Evolutionary conservation across 2,113 vertebrate genomes (phyloP), one percentile per base, ranked within the genome.

Genomic region (Orycteropus afer): DNA sequence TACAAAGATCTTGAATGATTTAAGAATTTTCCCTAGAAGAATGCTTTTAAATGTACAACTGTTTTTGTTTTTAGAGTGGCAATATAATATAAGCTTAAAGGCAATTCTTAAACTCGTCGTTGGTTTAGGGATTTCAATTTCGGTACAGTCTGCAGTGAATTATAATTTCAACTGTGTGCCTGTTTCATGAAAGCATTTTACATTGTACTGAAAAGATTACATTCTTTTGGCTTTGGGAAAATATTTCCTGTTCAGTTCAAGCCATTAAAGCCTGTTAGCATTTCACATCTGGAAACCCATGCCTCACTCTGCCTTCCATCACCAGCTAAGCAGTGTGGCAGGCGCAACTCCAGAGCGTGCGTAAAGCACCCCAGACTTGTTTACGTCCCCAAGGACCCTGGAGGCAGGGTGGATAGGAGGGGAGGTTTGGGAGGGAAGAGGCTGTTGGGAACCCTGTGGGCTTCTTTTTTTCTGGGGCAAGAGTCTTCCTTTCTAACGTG

Each of bases 231-330:
- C 51, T 80, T 1, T 76, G 86, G 96, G 96, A 96, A 98, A 97
- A 76, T 96, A 97, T 97, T 98, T 98, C 96, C 97, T 97, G 95
- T 96, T 96, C 94, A 20, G 89, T 98, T 95, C 57, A 91, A 86
- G 86, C 90, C 86, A 65, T 95, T 57, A 93, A 53, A 80, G 84
- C 42, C 65, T 40, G 74, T 77, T 94, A 73, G 83, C 80, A 1
- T 69, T 37, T 78, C 86, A 8, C 94, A 5, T 93, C 93, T 97
- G 94, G 93, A 81, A 95, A 87, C 80, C 25, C 3, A 34, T 29
- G 34, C 78, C 91, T 0, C 63, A 17, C 76, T 84, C 79, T 93
- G 94, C 59, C 90, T 92, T 80, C 78, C 63, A 10, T 97, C 61
- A 2, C 25, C 69, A n/a, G 22, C 23, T 6, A 18, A 37, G 42